Evolutionary conservation across 2,888 invertebrate species (phyloP).

Genomic region (Andrena trimmerana): DNA sequence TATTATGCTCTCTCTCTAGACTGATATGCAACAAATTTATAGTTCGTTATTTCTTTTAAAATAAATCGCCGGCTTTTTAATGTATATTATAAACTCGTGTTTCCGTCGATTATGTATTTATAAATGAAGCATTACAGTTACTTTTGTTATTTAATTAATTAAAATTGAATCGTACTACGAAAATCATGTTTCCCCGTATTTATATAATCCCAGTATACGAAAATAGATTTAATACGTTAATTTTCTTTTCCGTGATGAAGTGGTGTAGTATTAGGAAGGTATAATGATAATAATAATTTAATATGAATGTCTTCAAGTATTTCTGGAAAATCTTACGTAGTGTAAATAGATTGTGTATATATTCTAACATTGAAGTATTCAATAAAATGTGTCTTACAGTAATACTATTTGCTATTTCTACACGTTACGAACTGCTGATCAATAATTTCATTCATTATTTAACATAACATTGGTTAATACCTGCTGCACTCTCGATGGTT

Average conservation of each 20-base stretch:
- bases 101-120: constrained; percentile 50
- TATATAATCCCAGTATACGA: constrained; percentile 44
- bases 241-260: constrained; percentile 50
- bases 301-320: constrained; percentile 48
- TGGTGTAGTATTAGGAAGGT: constrained; percentile 28
- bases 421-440: not conserved
- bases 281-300: constrained; percentile 45
- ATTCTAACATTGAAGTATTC: constrained; percentile 57
- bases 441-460: not conserved
- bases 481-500: too few relatives aligned
- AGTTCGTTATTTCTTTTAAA: constrained; percentile 59
- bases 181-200: constrained; percentile 39
- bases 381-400: constrained; percentile 59
- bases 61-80: constrained; percentile 49
- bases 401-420: constrained; percentile 26
- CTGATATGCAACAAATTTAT: constrained; percentile 60
- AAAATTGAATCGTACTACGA: constrained; percentile 28
- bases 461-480: not conserved
- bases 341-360: constrained; percentile 70
- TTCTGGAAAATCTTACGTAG: constrained; percentile 59
- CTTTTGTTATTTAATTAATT: constrained; percentile 44
- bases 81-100: constrained; percentile 40
- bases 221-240: constrained; percentile 43
- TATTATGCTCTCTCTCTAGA: constrained; percentile 59
- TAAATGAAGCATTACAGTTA: constrained; percentile 21